Evolutionary conservation across 2,888 invertebrate genomes (phyloP).

Genomic region (Abscondita cerata): DNA sequence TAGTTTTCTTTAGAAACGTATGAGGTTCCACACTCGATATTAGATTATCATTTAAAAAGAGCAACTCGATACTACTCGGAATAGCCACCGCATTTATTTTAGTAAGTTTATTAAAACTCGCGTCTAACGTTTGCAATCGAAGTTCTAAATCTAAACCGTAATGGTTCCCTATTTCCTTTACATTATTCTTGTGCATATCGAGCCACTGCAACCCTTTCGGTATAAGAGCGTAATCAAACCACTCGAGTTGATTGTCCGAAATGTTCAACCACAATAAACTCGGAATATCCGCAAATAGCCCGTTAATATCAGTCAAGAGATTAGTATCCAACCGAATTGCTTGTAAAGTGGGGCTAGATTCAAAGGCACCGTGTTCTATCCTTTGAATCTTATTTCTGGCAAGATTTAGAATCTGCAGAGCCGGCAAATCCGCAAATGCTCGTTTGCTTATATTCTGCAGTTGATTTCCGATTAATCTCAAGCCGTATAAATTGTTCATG

Average conservation of each 20-base stretch:
- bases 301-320: constrained; percentile 80
- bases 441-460: constrained; percentile 82
- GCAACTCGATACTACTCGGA: constrained; percentile 83
- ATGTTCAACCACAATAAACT: constrained; percentile 89
- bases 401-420: constrained; percentile 85
- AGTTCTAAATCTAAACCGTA: constrained; percentile 74
- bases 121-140: constrained; percentile 82
- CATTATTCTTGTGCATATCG: constrained; percentile 87
- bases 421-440: constrained; percentile 79
- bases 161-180: constrained; percentile 79
- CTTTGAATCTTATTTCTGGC: constrained; percentile 83
- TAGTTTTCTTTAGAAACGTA: constrained; percentile 87
- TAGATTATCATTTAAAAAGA: constrained; percentile 89
- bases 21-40: constrained; percentile 86
- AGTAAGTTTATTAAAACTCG: constrained; percentile 87
- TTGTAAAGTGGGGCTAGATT: constrained; percentile 79
- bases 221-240: constrained; percentile 88
- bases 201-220: constrained; percentile 86
- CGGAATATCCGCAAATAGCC: constrained; percentile 82
- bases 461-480: constrained; percentile 89
- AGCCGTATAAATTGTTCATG: constrained; percentile 83
- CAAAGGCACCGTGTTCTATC: constrained; percentile 83
- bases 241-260: constrained; percentile 86
- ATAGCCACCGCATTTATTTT: constrained; percentile 78
- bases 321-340: constrained; percentile 89